Evolutionary conservation across 2,113 vertebrate genomes (phyloP).

Genomic region (Phylloscopus whistleri): DNA sequence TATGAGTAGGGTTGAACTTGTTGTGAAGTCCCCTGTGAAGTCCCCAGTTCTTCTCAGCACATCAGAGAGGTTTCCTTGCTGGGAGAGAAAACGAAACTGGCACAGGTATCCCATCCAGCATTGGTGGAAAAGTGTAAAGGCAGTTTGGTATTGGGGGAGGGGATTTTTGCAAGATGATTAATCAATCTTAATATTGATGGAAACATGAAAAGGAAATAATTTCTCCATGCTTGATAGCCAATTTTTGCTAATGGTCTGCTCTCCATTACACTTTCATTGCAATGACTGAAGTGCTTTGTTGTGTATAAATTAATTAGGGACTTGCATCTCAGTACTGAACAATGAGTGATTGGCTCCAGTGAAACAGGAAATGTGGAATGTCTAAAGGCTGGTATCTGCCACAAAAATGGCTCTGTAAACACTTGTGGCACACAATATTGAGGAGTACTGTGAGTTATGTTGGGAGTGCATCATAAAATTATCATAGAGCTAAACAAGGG

Average conservation of each 20-base stretch:
- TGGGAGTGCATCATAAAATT: slow-evolving; percentile 1
- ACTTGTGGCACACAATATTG: slow-evolving; percentile 28
- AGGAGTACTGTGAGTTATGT: slow-evolving; percentile 6
- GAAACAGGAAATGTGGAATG: neutral
- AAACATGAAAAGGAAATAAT: slow-evolving; percentile 13
- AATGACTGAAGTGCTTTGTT: neutral
- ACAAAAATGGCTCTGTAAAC: slow-evolving; percentile 32
- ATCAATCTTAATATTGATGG: neutral
- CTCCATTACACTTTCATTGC: neutral
- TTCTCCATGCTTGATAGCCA: neutral
- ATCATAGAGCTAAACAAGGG: slow-evolving; percentile 12
- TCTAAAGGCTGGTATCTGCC: slow-evolving; percentile 13
- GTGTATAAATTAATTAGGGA: slow-evolving; percentile 25
- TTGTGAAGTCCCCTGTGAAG: neutral
- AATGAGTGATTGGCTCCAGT: neutral
- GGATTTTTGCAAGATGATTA: neutral
- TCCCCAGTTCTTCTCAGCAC: neutral
- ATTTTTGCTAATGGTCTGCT: neutral
- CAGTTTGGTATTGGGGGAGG: neutral
- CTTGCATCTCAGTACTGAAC: neutral
- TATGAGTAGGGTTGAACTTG: neutral
- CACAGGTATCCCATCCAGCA: neutral
- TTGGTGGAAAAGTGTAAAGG: neutral
- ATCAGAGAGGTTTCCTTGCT: neutral
- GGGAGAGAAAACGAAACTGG: neutral